Conservation (phyloP, 1,140 invertebrate genomes). For the Chironomus striatipennis region DNA sequence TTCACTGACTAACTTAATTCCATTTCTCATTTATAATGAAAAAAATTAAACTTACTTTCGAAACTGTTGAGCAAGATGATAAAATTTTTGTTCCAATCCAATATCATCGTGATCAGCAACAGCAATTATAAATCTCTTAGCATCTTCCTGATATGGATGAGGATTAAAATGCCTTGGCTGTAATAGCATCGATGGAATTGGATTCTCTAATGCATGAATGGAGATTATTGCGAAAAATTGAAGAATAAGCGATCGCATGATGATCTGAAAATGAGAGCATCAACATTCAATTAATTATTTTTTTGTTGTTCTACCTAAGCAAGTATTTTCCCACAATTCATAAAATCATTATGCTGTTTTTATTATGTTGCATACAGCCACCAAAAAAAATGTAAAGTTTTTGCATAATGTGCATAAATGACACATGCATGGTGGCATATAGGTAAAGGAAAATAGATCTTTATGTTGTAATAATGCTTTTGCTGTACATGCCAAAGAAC, state of each 20-base stretch:
- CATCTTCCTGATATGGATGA: slow-evolving; percentile 22
- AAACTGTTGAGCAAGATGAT: background rate
- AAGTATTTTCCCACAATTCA: slow-evolving; percentile 5
- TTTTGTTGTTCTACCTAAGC: background rate
- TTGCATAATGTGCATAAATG: slow-evolving; percentile 1
- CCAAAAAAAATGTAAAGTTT: background rate
- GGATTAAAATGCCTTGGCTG: slow-evolving; percentile 24
- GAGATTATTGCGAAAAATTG: slow-evolving; percentile 7
- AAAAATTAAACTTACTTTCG: background rate
- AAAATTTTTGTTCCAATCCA: background rate
- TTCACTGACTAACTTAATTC: background rate
- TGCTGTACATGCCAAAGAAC: background rate
- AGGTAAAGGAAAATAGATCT: background rate
- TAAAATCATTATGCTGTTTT: background rate
- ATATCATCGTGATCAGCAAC: background rate
- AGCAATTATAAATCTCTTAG: background rate
- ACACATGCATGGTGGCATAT: background rate
- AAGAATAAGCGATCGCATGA: background rate
- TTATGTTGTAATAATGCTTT: background rate
- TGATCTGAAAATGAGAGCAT: slow-evolving; percentile 1
- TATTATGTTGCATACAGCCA: background rate
- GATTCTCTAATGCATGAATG: background rate
- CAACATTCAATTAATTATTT: slow-evolving; percentile 3
- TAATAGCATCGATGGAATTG: slow-evolving; percentile 4
- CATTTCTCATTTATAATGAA: too few species aligned